These are phyloP conservation scores for Stictocephala bisonia DNA, from an alignment of 2,888 invertebrate genomes.

Conservation along the genomic window DNA sequence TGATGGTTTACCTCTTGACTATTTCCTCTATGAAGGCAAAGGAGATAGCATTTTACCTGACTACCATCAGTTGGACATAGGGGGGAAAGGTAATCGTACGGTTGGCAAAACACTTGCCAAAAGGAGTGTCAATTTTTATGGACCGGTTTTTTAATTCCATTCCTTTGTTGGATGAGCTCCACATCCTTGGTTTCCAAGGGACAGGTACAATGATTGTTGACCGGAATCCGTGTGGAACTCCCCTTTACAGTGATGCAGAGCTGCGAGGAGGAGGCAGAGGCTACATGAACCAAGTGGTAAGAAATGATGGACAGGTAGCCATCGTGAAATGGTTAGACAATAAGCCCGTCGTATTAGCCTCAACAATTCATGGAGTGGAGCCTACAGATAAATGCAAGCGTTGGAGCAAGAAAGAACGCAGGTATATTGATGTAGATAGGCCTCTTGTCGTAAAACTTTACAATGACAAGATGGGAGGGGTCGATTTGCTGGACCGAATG, in stretches of 20 bases:
- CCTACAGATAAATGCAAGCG: constrained; percentile 5
- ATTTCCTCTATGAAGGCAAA: constrained; percentile 58
- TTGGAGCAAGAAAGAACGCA: neutral
- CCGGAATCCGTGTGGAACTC: neutral
- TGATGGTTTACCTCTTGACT: constrained; percentile 58
- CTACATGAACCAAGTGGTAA: neutral
- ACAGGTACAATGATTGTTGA: constrained; percentile 10
- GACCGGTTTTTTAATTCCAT: constrained; percentile 46
- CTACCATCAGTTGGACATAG: neutral
- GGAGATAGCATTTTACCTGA: constrained; percentile 36
- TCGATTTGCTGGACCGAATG: constrained; percentile 34
- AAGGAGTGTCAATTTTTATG: constrained; percentile 42
- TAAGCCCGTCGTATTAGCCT: constrained; percentile 23
- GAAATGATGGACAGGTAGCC: constrained; percentile 29
- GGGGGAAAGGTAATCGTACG: constrained; percentile 39
- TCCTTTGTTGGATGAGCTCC: neutral
- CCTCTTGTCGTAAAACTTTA: constrained; percentile 23
- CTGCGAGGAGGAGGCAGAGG: constrained; percentile 11
- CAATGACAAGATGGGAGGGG: constrained; percentile 34
- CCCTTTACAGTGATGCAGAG: constrained; percentile 7
- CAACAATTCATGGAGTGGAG: constrained; percentile 24
- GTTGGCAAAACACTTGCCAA: constrained; percentile 40
- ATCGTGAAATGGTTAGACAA: constrained; percentile 31
- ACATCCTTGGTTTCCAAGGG: neutral
- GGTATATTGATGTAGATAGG: constrained; percentile 17